Evolutionary conservation across 2,113 vertebrate genomes (phyloP), one percentile per base, ranked within the genome.

Genomic region (Philantomba maxwellii): DNA sequence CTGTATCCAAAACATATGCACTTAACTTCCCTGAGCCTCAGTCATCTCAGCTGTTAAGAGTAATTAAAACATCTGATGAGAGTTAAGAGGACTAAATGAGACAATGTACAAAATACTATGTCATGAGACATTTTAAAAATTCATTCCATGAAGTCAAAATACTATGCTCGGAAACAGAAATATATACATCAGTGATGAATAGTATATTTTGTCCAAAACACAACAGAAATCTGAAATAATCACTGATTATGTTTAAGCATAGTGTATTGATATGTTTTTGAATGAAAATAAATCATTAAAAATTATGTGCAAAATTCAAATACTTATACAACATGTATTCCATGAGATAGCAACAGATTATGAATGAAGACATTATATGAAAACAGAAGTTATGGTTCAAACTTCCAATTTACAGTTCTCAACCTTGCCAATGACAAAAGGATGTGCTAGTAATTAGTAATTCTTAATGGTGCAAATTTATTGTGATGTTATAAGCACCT

Each of bases 251-350:
- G 8, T 55, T 36, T 45, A 23, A 70, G 19, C 66, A 70, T 70
- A 70, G 19, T 70, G 10, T 10, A 70, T 39, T 70, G 39, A 23
- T n/a, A n/a, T 70, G n/a, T 39, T 23, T 15, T 13, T 89, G 8
- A 89, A 95, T 45, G 85, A 93, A 87, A 91, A 84, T 33, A 91
- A 77, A 57, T 6, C 8, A 78, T 49, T 14, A 60, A 83, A 66
- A 81, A 92, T 66, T 89, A 66, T 33, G 43, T 89, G 21, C 33
- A 53, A 58, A 96, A 93, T 84, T 88, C 75, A 95, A 93, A 73
- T 78, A 86, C 4, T 87, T 55, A 87, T n/a, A 85, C 70, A 91
- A 87, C 25, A 77, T 13, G 6, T 58, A 83, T 53, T 77, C 66
- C 25, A 13, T 5, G 39, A 93, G 19, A 89, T 25, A 93, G 51